Conservation (phyloP, 2,113 vertebrate species). For the Cephalophus harveyi region DNA sequence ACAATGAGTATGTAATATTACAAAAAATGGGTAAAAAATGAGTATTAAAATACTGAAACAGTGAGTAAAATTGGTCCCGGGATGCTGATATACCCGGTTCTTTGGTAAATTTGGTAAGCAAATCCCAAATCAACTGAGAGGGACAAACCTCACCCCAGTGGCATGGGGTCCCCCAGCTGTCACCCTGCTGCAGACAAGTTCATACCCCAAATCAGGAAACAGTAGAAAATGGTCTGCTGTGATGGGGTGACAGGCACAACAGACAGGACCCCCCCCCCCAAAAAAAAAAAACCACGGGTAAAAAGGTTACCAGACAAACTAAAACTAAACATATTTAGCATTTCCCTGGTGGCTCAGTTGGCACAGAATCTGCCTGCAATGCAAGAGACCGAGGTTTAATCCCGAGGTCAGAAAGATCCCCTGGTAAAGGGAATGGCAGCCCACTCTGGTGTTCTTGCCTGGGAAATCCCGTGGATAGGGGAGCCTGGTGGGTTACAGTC, state of each 20-base stretch:
- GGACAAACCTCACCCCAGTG: neutral
- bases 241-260: neutral
- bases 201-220: neutral
- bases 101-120: neutral
- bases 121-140: neutral
- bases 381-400: neutral
- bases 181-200: neutral
- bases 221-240: accelerated
- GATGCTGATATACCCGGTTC: neutral
- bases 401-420: neutral
- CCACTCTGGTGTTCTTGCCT: neutral
- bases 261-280: neutral
- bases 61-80: neutral
- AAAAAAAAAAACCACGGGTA: neutral
- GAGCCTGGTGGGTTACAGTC: neutral
- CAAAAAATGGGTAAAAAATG: neutral
- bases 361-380: neutral
- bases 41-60: neutral
- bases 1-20: neutral
- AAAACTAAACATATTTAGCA: neutral
- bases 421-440: neutral
- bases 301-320: neutral
- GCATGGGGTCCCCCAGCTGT: no score
- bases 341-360: neutral
- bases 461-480: neutral